Base-by-base conservation (phyloP, 2,797 vertebrate genomes). In the Arrhamphus sclerolepis region DNA sequence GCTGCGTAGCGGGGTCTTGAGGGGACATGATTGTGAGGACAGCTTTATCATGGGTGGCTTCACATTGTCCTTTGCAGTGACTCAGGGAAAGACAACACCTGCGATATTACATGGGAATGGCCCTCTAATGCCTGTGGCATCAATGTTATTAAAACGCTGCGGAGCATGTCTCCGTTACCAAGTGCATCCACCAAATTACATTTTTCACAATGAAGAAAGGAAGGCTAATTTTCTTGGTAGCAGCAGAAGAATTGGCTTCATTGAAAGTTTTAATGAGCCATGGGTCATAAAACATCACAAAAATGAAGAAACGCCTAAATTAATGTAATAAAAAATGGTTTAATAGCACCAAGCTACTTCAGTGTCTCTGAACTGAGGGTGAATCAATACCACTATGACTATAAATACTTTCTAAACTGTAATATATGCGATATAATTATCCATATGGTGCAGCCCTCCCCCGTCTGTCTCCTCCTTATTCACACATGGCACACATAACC, bases 281-380 rank as follows among this genome's bases (percentile, higher is more conserved):
- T 5, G 70, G 71, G 57, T 85, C 74, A 70, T 89, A 85, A 89
- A 87, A 83, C 79, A 74, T 77, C 65, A 73, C 56, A 73, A 69
- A 81, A 75, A 75, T 63, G 56, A 66, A 81, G 52, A 58, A 56
- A 53, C 39, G 55, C 16, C 41, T 54, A 46, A 74, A 61, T 77
- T 50, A 63, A 71, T 62, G 28, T 44, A 34, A 28, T 20, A 48
- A 57, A 29, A 70, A 63, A 65, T 38, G 34, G 34, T 38, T 38
- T 38, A 38, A 38, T 38, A 38, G 34, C 34, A 38, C 11, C 11
- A 38, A 38, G 19, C 24, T 46, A 26, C 54, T 62, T 53, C 59
- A 53, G 24, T 62, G 43, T 28, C 40, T 59, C 10, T 29, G 10
- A 60, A 43, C 53, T 29, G 48, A 44, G 42, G 59, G 43, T 49